Conservation (phyloP, 2,797 vertebrate genomes). For the Taeniopygia guttata region DNA sequence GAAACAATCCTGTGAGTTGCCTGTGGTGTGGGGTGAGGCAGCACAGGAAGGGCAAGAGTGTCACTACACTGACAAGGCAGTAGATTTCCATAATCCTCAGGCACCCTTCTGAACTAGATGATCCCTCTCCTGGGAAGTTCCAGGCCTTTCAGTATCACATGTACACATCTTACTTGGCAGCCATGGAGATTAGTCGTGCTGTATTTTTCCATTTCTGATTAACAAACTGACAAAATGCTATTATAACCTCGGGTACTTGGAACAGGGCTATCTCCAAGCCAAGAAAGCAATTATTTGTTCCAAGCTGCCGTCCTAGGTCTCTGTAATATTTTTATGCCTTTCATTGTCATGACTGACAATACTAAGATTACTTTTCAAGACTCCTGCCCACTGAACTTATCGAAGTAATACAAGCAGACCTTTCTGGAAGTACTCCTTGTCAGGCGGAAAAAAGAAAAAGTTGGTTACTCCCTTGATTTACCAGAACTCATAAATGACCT, state of each 20-base stretch:
- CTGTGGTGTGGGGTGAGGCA: background rate
- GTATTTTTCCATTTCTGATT: constrained; percentile 59
- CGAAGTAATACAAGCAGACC: background rate
- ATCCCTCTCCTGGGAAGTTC: background rate
- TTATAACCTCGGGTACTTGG: background rate
- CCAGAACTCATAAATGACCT: background rate
- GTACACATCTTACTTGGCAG: constrained; percentile 14
- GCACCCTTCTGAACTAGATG: background rate
- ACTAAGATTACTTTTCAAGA: background rate
- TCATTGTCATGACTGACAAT: background rate
- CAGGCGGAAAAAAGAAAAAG: background rate
- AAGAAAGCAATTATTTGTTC: constrained; percentile 38
- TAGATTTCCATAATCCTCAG: constrained; percentile 3
- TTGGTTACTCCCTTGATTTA: background rate
- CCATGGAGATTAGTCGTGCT: background rate
- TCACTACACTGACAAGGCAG: background rate
- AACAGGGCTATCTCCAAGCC: background rate
- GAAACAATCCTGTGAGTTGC: rapidly evolving
- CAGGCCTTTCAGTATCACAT: background rate
- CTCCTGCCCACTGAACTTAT: background rate
- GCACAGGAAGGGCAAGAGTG: background rate
- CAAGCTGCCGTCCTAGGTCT: background rate
- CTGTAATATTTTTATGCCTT: background rate
- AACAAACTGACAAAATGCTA: background rate
- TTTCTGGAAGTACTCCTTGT: background rate